Evolutionary conservation across 2,797 vertebrate genomes (phyloP).

Genomic region (Chelon labrosus): DNA sequence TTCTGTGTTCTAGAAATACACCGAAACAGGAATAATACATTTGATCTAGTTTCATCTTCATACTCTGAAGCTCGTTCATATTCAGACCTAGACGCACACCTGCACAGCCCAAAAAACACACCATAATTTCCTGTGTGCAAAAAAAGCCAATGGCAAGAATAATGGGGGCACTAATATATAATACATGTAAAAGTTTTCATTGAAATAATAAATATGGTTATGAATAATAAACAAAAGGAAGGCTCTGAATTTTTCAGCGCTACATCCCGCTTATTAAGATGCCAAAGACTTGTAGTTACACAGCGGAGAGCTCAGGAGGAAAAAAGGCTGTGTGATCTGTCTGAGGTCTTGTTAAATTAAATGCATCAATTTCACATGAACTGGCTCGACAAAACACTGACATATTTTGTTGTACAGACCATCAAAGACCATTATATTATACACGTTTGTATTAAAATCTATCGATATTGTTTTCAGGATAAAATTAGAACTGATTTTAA

Average conservation of each 20-base stretch:
- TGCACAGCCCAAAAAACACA: background rate
- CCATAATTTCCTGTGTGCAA: too few species aligned
- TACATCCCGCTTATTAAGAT: background rate
- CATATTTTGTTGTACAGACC: too few species aligned
- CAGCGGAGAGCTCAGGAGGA: background rate
- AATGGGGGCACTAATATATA: background rate
- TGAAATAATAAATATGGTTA: background rate
- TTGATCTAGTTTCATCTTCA: constrained; percentile 1
- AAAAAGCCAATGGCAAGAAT: background rate
- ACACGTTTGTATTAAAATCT: background rate
- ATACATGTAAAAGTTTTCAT: background rate
- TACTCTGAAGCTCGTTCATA: background rate
- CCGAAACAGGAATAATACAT: constrained; percentile 1
- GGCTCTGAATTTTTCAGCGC: background rate
- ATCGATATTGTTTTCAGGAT: background rate
- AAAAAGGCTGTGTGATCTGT: background rate
- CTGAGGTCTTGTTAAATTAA: background rate
- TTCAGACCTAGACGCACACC: background rate
- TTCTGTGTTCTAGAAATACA: constrained; percentile 22
- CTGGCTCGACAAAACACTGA: background rate
- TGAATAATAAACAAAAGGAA: background rate
- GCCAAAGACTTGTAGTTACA: background rate
- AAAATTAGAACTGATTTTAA: background rate
- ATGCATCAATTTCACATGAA: background rate
- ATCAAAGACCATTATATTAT: background rate